Percentiles rank a stretch among this genome's conserved stretches.
These are phyloP conservation scores for Hippocampus comes DNA, from an alignment of 2,113 vertebrate genomes.

Conservation along the genomic window DNA sequence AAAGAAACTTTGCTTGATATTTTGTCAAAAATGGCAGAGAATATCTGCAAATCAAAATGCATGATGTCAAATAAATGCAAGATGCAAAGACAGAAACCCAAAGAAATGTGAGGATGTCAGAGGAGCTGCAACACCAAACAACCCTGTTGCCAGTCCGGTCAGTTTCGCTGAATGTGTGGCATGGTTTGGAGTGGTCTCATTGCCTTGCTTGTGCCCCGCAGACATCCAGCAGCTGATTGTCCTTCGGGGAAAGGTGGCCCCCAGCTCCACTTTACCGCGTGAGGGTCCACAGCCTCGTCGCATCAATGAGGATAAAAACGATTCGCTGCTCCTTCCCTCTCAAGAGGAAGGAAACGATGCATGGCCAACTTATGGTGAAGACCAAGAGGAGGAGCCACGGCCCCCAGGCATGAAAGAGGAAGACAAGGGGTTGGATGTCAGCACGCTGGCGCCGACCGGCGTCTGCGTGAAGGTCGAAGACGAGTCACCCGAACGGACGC, in stretches of 20 bases:
- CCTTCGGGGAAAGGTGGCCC: not conserved
- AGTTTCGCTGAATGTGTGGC: too few species aligned
- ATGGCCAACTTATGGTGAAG: not conserved
- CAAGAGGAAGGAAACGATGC: not conserved
- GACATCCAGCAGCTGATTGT: not conserved
- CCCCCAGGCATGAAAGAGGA: not conserved
- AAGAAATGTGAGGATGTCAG: too few species aligned
- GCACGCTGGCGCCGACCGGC: not conserved
- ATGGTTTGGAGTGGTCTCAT: not conserved
- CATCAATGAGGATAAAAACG: too few species aligned
- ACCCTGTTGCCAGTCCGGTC: too few species aligned
- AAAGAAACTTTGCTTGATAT: too few species aligned
- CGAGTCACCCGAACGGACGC: not conserved
- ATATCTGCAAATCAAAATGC: too few species aligned
- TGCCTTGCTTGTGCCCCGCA: not conserved
- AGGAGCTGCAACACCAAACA: too few species aligned
- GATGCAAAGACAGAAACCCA: too few species aligned
- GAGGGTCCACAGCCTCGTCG: not conserved
- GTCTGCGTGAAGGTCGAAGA: not conserved
- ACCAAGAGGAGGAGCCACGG: not conserved
- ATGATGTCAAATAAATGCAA: too few species aligned
- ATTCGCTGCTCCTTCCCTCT: too few species aligned
- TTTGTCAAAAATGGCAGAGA: too few species aligned
- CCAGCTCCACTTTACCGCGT: not conserved
- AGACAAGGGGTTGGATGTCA: not conserved